Evolutionary conservation across 2,797 vertebrate species (phyloP).

Genomic region (Hybognathus amarus): DNA sequence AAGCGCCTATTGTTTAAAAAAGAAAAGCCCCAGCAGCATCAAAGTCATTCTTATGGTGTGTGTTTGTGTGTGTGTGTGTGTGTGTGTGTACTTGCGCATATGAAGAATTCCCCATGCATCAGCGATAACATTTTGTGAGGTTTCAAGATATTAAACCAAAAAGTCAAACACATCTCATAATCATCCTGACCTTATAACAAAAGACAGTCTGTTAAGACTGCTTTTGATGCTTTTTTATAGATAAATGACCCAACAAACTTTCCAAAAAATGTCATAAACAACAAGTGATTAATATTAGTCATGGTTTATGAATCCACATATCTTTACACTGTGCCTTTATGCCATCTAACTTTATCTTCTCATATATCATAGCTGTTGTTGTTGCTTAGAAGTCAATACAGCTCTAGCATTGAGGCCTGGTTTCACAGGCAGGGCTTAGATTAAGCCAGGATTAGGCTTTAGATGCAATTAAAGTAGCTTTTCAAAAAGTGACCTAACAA

Average conservation of each 20-base stretch:
- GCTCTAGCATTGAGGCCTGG: neutral
- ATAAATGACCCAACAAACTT: neutral
- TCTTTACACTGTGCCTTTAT: neutral
- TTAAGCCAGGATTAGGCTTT: no score
- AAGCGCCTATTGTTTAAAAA: constrained; percentile 58
- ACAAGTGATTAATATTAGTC: neutral
- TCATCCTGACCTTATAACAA: constrained; percentile 24
- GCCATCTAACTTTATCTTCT: neutral
- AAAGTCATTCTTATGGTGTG: constrained; percentile 21
- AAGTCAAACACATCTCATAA: constrained; percentile 12
- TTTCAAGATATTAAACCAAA: constrained; percentile 32
- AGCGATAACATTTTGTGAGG: constrained; percentile 22
- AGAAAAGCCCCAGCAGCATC: constrained; percentile 48
- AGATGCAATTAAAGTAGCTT: no score
- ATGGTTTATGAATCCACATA: neutral
- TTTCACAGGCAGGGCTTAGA: no score
- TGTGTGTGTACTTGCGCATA: neutral
- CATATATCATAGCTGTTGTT: neutral
- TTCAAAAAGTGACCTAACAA: no score
- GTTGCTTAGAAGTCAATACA: neutral
- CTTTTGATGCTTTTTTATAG: neutral
- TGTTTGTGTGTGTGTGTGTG: no score
- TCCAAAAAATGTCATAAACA: constrained; percentile 4
- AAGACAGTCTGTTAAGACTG: constrained; percentile 1
- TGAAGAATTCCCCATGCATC: constrained; percentile 26